Conservation (phyloP, 1,140 invertebrate species). For the Lasaia peninsularis region DNA sequence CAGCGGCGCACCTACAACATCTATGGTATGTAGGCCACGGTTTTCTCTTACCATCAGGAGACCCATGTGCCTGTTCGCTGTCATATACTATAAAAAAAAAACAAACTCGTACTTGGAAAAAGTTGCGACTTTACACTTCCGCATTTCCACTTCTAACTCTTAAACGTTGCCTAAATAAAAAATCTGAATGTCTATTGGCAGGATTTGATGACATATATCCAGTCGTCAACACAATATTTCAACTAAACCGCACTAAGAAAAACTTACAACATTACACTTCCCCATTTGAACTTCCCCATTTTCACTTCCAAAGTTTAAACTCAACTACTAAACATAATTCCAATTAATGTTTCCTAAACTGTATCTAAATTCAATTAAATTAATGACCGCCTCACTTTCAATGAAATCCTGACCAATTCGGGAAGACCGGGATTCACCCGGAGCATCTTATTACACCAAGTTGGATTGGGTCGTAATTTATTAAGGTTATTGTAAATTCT, state of each 20-base stretch:
- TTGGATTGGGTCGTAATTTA: slow-evolving; percentile 66
- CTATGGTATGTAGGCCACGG: no score
- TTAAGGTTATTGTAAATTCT: slow-evolving; percentile 62
- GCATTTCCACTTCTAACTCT: no score
- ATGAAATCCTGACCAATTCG: slow-evolving; percentile 29
- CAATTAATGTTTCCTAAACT: slow-evolving; percentile 40
- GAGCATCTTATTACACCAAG: slow-evolving; percentile 54
- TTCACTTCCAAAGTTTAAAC: slow-evolving; percentile 19
- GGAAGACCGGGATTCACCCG: slow-evolving; percentile 30
- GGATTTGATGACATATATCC: no score
- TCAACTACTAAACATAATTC: slow-evolving; percentile 33
- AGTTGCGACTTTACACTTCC: no score
- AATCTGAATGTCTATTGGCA: no score
- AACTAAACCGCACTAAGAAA: not conserved
- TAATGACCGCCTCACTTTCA: slow-evolving; percentile 52
- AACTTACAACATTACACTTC: slow-evolving; percentile 14
- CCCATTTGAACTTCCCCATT: slow-evolving; percentile 16
- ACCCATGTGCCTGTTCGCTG: no score
- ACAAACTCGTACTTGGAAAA: no score
- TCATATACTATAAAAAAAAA: no score
- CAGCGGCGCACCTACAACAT: no score
- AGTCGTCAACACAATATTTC: no score
- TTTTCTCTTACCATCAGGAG: no score
- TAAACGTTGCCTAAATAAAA: no score
- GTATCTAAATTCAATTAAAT: slow-evolving; percentile 59